These are phyloP conservation scores for Ptychobarbus kaznakovi DNA, from an alignment of 2,797 vertebrate species.

Conservation along the genomic window DNA sequence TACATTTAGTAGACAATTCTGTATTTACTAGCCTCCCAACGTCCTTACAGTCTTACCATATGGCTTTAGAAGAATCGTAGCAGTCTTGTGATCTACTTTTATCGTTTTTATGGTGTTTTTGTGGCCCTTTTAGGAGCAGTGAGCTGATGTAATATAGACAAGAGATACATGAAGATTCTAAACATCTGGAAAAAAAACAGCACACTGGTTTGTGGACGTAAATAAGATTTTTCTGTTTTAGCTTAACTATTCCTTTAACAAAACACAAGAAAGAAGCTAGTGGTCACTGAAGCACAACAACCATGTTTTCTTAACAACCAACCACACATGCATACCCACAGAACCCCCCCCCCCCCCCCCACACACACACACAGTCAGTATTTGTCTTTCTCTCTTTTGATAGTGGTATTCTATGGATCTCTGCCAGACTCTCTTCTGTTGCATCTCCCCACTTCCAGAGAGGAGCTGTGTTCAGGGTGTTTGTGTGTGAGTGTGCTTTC, in stretches of 20 bases:
- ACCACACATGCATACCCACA: background rate
- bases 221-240: conserved; percentile 18
- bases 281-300: background rate
- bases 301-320: no score
- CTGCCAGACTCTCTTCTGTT: conserved; percentile 20
- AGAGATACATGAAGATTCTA: background rate
- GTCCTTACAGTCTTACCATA: background rate
- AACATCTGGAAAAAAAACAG: background rate
- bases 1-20: background rate
- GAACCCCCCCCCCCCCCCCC: background rate
- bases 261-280: conserved; percentile 17
- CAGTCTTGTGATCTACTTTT: background rate
- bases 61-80: background rate
- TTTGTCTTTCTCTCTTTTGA: conserved; percentile 26
- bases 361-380: background rate
- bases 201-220: background rate
- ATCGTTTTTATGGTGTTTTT: conserved; percentile 7
- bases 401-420: conserved; percentile 17
- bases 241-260: background rate
- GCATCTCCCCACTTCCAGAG: conserved; percentile 17
- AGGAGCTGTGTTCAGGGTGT: conserved; percentile 29
- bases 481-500: conserved; percentile 42
- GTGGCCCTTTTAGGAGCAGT: background rate
- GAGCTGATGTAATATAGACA: background rate
- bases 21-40: background rate